Base-by-base conservation (phyloP, 2,113 vertebrate genomes). In the Strix aluco region DNA sequence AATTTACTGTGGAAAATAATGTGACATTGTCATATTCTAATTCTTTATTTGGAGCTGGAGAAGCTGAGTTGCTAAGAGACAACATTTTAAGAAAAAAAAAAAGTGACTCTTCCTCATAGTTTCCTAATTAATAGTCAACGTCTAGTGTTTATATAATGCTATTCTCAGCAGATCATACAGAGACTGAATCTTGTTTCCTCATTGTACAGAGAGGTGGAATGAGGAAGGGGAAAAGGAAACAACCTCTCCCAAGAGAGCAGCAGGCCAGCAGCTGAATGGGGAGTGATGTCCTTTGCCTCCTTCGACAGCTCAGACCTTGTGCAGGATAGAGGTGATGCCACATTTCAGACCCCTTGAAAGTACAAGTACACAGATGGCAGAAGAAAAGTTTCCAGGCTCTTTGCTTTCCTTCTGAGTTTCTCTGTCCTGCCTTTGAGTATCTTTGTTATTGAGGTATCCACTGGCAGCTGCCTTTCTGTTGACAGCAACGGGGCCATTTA, bases 21-120 rank as follows among this genome's bases (percentile, higher is more conserved):
- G 25, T 42, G 66, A 66, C 65, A 57, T 86, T 93, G 47, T 84
- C 88, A 84, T 59, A 81, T 52, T 65, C 29, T 69, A 74, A 87
- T 75, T 92, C 69, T 81, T 78, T 87, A 54, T 57, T 69, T 55
- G 70, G 55, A 81, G 40, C 65, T 77, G 65, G 61, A 84, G 63
- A 63, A 72, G 22, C 32, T n/a, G 58, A 84, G 90, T 97, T 96
- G 90, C 94, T 93, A 95, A 71, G 86, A 96, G 59, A 96, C 75
- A 78, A 40, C 13, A 8, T 17, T 46, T 44, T 17, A 44, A 46
- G 15, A 46, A 46, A 46, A 42, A 42, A 40, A 46, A 18, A 46
- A 42, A 22, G 30, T n/a, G 36, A 61, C 40, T 73, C n/a, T 51
- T 62, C 29, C 58, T 80, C 62, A 34, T 47, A 7, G 27, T 83